A percentile compares a stretch with the other conserved stretches of the same genome.
phyloP scores from a whole-genome alignment of 1,140 invertebrate species.

The Macrobrachium nipponense region DNA sequence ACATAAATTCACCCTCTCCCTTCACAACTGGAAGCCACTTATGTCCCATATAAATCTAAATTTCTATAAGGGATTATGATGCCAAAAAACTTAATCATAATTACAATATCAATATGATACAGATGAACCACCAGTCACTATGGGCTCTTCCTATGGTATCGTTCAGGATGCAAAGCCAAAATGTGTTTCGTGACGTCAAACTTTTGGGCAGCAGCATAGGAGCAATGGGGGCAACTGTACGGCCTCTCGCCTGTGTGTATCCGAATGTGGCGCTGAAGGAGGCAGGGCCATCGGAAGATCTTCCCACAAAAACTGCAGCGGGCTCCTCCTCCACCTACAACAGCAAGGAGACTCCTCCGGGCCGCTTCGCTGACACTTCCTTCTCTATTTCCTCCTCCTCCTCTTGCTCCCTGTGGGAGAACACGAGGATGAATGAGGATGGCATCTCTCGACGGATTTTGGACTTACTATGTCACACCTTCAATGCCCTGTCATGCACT shows the following conservation, averaged over 20 bases:
- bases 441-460: too few species aligned
- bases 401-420: neutral
- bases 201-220: slow-evolving; percentile 75
- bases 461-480: too few species aligned
- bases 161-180: slow-evolving; percentile 51
- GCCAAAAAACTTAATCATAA: too few species aligned
- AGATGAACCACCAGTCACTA: neutral
- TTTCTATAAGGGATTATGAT: too few species aligned
- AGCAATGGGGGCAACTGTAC: slow-evolving; percentile 88
- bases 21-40: too few species aligned
- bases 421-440: slow-evolving; percentile 6
- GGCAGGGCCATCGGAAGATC: slow-evolving; percentile 62
- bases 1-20: too few species aligned
- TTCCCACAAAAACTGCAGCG: slow-evolving; percentile 60
- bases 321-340: slow-evolving; percentile 31
- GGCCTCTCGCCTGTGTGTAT: slow-evolving; percentile 83
- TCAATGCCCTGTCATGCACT: too few species aligned
- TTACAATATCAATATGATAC: too few species aligned
- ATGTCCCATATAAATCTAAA: too few species aligned
- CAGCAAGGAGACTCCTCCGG: slow-evolving; percentile 29
- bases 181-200: slow-evolving; percentile 64
- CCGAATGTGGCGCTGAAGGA: slow-evolving; percentile 61
- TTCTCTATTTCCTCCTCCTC: slow-evolving; percentile 41
- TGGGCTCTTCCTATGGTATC: slow-evolving; percentile 13
- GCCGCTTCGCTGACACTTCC: slow-evolving; percentile 43